Conservation (phyloP, 2,888 invertebrate genomes). For the Tachina lurida region DNA sequence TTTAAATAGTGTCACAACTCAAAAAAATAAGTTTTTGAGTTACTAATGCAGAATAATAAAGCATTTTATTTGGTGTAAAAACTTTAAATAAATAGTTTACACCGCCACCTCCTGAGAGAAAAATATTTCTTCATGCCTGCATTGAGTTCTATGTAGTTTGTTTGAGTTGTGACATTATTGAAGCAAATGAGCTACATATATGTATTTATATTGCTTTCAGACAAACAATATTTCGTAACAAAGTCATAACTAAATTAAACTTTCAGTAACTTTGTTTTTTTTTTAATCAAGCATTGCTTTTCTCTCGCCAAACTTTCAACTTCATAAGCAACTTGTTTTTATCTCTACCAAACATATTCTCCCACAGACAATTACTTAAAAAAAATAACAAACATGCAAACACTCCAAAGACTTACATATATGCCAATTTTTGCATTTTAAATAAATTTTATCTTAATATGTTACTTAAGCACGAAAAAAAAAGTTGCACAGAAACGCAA, state of each 20-base stretch:
- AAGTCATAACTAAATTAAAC: background rate
- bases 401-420: conserved; percentile 33
- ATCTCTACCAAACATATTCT: conserved; percentile 40
- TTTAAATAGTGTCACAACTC: too few relatives aligned
- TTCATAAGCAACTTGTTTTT: conserved; percentile 22
- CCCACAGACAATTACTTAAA: conserved; percentile 45
- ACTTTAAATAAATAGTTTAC: too few relatives aligned
- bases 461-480: background rate
- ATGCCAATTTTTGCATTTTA: conserved; percentile 61
- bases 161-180: too few relatives aligned
- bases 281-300: background rate
- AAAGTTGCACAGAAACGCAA: conserved; percentile 12
- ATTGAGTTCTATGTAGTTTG: too few relatives aligned
- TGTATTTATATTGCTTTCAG: too few relatives aligned
- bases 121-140: too few relatives aligned
- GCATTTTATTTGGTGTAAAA: too few relatives aligned
- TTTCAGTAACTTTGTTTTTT: background rate
- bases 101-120: too few relatives aligned
- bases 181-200: too few relatives aligned
- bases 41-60: too few relatives aligned
- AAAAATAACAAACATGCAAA: conserved; percentile 5
- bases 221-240: too few relatives aligned
- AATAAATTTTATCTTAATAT: conserved; percentile 53
- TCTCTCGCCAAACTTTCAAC: background rate
- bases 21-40: too few relatives aligned